These are phyloP conservation scores for Percopsis transmontana DNA, from an alignment of 2,113 vertebrate genomes.

Conservation along the genomic window DNA sequence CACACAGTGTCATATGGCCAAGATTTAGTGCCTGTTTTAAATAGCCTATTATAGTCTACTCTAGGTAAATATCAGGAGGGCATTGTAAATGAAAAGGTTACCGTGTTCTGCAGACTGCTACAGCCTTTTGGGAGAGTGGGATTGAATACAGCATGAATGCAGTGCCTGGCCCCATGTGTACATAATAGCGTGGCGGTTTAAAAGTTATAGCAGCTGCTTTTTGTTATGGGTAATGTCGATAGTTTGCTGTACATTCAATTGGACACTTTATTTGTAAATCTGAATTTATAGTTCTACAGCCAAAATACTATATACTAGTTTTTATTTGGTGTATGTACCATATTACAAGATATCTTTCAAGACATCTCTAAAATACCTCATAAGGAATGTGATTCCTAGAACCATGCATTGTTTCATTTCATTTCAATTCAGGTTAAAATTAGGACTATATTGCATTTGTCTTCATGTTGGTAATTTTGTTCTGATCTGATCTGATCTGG, in stretches of 20 bases:
- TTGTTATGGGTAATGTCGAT: slow-evolving; percentile 1
- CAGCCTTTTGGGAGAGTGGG: slow-evolving; percentile 24
- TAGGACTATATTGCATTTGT: no score
- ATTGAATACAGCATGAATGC: slow-evolving; percentile 11
- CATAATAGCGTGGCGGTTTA: slow-evolving; percentile 11
- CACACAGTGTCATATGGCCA: not conserved
- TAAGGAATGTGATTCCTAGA: no score
- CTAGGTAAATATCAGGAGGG: slow-evolving; percentile 13
- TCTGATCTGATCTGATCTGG: not conserved
- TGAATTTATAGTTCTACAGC: not conserved
- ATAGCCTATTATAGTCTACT: slow-evolving; percentile 1
- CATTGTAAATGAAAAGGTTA: slow-evolving; percentile 63
- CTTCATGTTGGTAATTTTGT: not conserved
- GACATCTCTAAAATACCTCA: no score
- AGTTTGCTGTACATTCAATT: slow-evolving; percentile 5
- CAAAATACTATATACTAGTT: not conserved
- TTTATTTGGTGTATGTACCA: not conserved
- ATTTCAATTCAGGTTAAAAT: no score
- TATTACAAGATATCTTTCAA: no score
- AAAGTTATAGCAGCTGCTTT: slow-evolving; percentile 38
- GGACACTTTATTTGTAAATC: not conserved
- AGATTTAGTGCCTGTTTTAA: slow-evolving; percentile 8
- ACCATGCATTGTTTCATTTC: no score
- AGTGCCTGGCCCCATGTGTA: slow-evolving; percentile 12
- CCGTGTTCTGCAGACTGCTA: not conserved